Base-by-base conservation (phyloP, 2,113 vertebrate species). In the Meleagris gallopavo region DNA sequence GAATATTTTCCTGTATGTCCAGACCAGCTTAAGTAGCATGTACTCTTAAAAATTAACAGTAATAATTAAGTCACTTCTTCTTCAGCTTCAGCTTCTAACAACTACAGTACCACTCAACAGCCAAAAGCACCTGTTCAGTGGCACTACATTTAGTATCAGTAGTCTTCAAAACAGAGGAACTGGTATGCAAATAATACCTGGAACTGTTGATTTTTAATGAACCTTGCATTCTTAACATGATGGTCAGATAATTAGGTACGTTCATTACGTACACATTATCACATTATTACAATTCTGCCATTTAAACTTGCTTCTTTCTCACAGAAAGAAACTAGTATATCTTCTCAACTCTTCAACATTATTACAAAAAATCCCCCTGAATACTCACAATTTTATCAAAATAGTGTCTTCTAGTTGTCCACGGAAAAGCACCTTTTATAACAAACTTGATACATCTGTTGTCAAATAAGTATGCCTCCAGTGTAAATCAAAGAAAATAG, bases 401-500 rank as follows among this genome's bases (percentile, higher is more conserved):
- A 98, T 98, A 98, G 97, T 97, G 97, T 98, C 97, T 98, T 97
- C 93, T 96, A 85, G 95, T 98, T 97, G 96, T 96, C 97, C 93
- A 96, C 96, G 92, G 94, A 97, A 98, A 98, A 98, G 97, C 97
- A 97, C 97, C 97, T 98, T 98, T 97, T 96, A 93, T 97, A 97
- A 97, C 95, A 97, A 97, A 96, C 97, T 93, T 96, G 97, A 98
- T 97, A 97, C 97, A 97, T 98, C 97, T 97, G 97, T 97, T 97
- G 97, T 96, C 97, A 97, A 97, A 97, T 95, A 97, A 97, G 96
- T 97, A 97, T 97, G 97, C 97, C 97, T 98, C 98, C 98, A 98
- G 98, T 98, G 97, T 98, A 97, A 98, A 97, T 98, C 97, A 98
- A 98, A 98, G 96, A 97, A 97, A 98, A 96, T 79, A 97, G 95